Percentiles rank a stretch among this genome's conserved stretches.
These are phyloP conservation scores for Nannoperca australis DNA, from an alignment of 2,797 vertebrate genomes.

Conservation along the genomic window DNA sequence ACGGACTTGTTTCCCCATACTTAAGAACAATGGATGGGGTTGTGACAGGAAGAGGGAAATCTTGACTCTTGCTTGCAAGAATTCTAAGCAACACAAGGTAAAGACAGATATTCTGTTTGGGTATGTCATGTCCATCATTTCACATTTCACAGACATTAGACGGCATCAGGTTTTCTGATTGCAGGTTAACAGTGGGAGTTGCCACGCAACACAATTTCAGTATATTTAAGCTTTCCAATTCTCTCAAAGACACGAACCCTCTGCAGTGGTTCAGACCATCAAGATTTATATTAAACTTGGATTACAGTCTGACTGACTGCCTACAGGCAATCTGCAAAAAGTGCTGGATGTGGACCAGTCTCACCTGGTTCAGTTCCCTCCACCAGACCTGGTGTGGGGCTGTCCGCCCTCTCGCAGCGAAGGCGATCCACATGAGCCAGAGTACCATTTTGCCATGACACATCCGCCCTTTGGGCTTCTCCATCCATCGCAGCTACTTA, in stretches of 20 bases:
- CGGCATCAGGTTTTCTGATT: no score
- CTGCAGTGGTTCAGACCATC: not conserved
- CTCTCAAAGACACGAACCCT: not conserved
- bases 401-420: slow-evolving; percentile 88
- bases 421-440: slow-evolving; percentile 86
- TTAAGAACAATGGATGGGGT: no score
- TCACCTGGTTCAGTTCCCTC: slow-evolving; percentile 96
- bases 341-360: not conserved
- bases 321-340: not conserved
- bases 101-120: no score
- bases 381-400: slow-evolving; percentile 92
- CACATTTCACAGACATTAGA: no score
- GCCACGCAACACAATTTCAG: not conserved
- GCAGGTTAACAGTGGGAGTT: not conserved
- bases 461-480: slow-evolving; percentile 84
- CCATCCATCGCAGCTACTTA: slow-evolving; percentile 86
- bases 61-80: no score
- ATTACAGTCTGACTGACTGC: not conserved
- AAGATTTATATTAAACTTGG: not conserved
- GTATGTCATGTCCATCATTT: no score
- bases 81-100: no score
- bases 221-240: not conserved
- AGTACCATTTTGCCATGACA: slow-evolving; percentile 84
- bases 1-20: no score
- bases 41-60: no score